A percentile compares a stretch with the other conserved stretches of the same genome.
Evolutionary conservation across 2,113 vertebrate genomes (phyloP).

Genomic region (Pseudonaja textilis): DNA sequence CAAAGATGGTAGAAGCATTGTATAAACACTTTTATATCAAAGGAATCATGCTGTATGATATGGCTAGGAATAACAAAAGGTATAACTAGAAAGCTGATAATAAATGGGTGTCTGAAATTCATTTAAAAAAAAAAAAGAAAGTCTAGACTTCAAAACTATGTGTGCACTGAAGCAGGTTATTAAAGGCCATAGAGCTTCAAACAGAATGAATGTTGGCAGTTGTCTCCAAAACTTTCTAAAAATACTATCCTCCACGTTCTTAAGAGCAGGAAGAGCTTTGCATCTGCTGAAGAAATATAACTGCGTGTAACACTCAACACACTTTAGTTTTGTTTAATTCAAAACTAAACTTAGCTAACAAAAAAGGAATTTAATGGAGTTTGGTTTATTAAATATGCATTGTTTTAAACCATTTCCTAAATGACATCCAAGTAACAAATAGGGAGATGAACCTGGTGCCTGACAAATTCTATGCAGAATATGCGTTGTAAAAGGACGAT

Average conservation of each 20-base stretch:
- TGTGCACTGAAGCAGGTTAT: constrained; percentile 22
- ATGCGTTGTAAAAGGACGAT: not conserved
- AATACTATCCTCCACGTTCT: not conserved
- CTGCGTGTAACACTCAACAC: constrained; percentile 46
- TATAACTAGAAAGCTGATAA: constrained; percentile 30
- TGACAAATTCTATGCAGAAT: not conserved
- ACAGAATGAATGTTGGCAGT: constrained; percentile 40
- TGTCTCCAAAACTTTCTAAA: constrained; percentile 44
- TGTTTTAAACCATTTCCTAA: constrained; percentile 17
- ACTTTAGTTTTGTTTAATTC: constrained; percentile 28
- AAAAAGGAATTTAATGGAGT: constrained; percentile 37
- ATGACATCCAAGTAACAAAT: not conserved
- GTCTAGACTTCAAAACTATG: constrained; percentile 49
- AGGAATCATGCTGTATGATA: constrained; percentile 16
- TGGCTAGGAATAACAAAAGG: constrained; percentile 13
- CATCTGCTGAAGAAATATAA: constrained; percentile 31
- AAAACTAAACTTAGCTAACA: constrained; percentile 42
- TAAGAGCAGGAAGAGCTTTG: constrained; percentile 4
- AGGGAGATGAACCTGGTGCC: not conserved
- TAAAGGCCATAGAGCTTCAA: constrained; percentile 4
- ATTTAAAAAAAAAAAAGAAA: constrained; percentile 26
- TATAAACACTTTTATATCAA: constrained; percentile 21
- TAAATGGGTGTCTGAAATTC: constrained; percentile 30
- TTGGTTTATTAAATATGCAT: not conserved
- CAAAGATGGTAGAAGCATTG: constrained; percentile 6